A percentile compares a stretch with the other conserved stretches of the same genome.
phyloP scores from a whole-genome alignment of 2,113 vertebrate species.

The Globicephala melas region DNA sequence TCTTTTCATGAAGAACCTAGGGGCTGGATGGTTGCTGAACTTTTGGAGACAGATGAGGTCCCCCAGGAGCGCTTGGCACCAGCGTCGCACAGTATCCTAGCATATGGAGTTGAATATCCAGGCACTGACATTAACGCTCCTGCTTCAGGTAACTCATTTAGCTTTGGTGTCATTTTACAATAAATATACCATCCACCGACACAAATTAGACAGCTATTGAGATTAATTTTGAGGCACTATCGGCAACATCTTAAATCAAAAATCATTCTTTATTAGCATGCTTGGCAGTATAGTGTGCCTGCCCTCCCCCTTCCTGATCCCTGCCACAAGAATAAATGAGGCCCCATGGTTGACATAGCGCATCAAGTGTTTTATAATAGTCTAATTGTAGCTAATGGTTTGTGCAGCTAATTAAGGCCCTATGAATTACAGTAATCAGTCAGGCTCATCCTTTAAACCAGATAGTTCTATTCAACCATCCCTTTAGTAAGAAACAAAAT shows the following conservation, averaged over 20 bases:
- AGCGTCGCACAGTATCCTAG: slow-evolving; percentile 65
- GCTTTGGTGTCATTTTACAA: slow-evolving; percentile 89
- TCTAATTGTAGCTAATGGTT: slow-evolving; percentile 99
- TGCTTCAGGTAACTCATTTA: slow-evolving; percentile 91
- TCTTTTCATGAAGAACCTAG: too few species aligned
- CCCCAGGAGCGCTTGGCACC: slow-evolving; percentile 77
- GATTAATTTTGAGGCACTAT: slow-evolving; percentile 91
- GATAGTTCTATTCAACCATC: slow-evolving; percentile 86
- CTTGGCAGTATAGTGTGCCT: slow-evolving; percentile 76
- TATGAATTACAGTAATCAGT: slow-evolving; percentile 99
- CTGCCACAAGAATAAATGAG: slow-evolving; percentile 89
- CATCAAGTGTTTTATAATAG: slow-evolving; percentile 98
- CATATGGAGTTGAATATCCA: slow-evolving; percentile 84
- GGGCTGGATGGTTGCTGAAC: slow-evolving; percentile 63
- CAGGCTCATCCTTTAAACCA: slow-evolving; percentile 92
- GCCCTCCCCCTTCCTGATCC: slow-evolving; percentile 67
- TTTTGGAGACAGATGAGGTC: slow-evolving; percentile 82
- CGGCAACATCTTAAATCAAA: slow-evolving; percentile 90
- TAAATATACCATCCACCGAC: slow-evolving; percentile 90
- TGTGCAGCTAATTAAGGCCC: slow-evolving; percentile 99
- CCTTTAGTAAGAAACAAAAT: slow-evolving; percentile 81
- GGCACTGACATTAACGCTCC: slow-evolving; percentile 85
- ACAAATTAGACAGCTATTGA: slow-evolving; percentile 93
- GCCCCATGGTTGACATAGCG: slow-evolving; percentile 88
- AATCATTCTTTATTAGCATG: slow-evolving; percentile 89